Conservation (phyloP, 1,140 invertebrate genomes). For the Drosophila melanica region DNA sequence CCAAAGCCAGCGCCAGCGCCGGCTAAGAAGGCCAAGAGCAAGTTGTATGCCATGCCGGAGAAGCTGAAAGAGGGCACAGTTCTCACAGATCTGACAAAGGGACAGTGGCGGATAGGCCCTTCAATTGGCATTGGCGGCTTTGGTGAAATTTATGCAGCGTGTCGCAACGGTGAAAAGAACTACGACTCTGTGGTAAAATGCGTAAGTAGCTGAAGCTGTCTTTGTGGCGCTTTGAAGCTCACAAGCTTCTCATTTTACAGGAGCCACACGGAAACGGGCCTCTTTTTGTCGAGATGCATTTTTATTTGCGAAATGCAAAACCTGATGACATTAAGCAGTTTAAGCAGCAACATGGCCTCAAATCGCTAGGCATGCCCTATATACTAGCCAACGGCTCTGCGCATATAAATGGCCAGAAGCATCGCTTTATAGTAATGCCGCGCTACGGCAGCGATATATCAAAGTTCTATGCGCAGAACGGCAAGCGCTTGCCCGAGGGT, state of each 20-base stretch:
- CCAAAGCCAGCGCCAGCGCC: conserved; percentile 47
- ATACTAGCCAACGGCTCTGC: conserved; percentile 93
- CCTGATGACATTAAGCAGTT: conserved; percentile 91
- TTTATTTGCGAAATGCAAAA: conserved; percentile 95
- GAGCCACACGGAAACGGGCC: conserved; percentile 97
- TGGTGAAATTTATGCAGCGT: conserved; percentile 94
- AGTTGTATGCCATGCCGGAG: conserved; percentile 90
- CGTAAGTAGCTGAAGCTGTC: conserved; percentile 85
- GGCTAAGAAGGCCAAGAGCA: conserved; percentile 87
- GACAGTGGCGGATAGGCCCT: conserved; percentile 92
- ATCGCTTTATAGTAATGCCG: conserved; percentile 96
- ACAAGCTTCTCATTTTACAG: conserved; percentile 84
- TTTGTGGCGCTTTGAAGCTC: neutral
- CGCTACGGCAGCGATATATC: conserved; percentile 95
- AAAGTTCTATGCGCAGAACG: conserved; percentile 90
- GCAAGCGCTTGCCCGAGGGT: conserved; percentile 88
- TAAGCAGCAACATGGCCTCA: conserved; percentile 89
- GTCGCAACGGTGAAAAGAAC: conserved; percentile 85
- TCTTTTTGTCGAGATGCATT: conserved; percentile 97
- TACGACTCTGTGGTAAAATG: conserved; percentile 92
- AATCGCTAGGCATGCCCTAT: conserved; percentile 93
- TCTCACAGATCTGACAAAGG: conserved; percentile 89
- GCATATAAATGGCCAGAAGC: conserved; percentile 90
- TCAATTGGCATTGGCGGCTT: conserved; percentile 97
- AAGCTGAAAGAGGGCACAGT: conserved; percentile 90